phyloP scores from a whole-genome alignment of 2,888 invertebrate species.

The Microctonus aethiopoides region DNA sequence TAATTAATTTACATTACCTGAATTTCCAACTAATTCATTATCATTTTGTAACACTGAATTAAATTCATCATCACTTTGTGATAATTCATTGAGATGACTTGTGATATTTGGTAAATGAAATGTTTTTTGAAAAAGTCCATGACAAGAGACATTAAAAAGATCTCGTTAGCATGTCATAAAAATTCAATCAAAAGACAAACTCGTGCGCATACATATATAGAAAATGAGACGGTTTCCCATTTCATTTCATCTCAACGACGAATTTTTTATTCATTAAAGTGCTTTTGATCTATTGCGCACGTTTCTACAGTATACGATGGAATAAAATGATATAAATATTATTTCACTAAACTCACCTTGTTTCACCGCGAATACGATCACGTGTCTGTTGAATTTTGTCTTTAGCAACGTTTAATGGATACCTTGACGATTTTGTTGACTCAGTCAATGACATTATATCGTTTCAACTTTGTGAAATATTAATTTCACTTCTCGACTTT shows the following conservation, averaged over 20 bases:
- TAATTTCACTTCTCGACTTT: not conserved
- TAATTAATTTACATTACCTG: not conserved
- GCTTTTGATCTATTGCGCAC: not conserved
- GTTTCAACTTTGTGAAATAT: not conserved
- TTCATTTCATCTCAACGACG: not conserved
- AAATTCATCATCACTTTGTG: not conserved
- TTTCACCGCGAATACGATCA: slow-evolving; percentile 32
- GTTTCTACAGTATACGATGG: not conserved
- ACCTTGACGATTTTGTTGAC: slow-evolving; percentile 9
- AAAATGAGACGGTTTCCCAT: not conserved
- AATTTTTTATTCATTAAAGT: slow-evolving; percentile 3
- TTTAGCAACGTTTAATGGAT: slow-evolving; percentile 33
- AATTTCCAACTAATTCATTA: not conserved
- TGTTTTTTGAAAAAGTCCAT: not conserved
- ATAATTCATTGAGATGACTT: not conserved
- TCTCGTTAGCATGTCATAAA: not conserved
- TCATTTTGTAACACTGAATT: not conserved
- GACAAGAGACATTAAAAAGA: not conserved
- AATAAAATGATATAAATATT: not conserved
- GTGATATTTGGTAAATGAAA: not conserved
- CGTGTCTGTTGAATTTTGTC: slow-evolving; percentile 35
- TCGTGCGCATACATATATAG: not conserved
- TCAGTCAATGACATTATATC: slow-evolving; percentile 3
- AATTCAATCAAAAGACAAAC: not conserved
- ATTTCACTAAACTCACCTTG: slow-evolving; percentile 30